Evolutionary conservation across 1,140 invertebrate species (phyloP).

Genomic region (Elysia chlorotica): DNA sequence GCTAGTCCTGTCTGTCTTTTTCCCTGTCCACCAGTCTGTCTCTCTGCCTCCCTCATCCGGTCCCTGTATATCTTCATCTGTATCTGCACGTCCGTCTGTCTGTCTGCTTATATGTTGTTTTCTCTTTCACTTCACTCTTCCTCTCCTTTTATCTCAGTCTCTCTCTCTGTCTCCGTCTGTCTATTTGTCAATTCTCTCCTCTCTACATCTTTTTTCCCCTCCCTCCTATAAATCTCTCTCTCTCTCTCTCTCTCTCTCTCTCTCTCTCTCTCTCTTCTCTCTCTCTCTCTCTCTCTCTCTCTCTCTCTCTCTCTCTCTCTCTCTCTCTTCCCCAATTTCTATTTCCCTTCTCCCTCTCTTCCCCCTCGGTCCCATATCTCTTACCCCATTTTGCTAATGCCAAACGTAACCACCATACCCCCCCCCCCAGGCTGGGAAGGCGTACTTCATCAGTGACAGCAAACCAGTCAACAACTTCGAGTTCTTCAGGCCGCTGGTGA

Average conservation of each 20-base stretch:
- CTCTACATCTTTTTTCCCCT: background rate
- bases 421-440: slow-evolving; percentile 58
- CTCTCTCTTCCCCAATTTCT: too few species aligned
- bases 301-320: background rate
- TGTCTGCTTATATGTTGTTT: background rate
- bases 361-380: too few species aligned
- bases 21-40: too few species aligned
- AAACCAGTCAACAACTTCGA: slow-evolving; percentile 62
- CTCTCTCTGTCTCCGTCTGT: background rate
- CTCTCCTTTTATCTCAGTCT: background rate
- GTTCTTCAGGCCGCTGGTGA: slow-evolving; percentile 58
- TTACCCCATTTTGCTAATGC: too few species aligned
- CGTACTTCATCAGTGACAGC: slow-evolving; percentile 63
- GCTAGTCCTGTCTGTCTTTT: background rate
- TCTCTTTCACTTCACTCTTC: background rate
- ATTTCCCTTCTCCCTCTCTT: too few species aligned
- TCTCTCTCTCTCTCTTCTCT: background rate
- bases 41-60: too few species aligned
- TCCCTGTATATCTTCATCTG: too few species aligned
- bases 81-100: background rate
- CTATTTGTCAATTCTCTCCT: background rate
- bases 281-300: background rate
- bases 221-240: background rate
- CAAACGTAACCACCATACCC: slow-evolving; percentile 6
- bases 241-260: background rate